A percentile compares a stretch with the other conserved stretches of the same genome.
Conservation (phyloP, 2,113 vertebrate genomes). For the Nansenia antarctica region DNA sequence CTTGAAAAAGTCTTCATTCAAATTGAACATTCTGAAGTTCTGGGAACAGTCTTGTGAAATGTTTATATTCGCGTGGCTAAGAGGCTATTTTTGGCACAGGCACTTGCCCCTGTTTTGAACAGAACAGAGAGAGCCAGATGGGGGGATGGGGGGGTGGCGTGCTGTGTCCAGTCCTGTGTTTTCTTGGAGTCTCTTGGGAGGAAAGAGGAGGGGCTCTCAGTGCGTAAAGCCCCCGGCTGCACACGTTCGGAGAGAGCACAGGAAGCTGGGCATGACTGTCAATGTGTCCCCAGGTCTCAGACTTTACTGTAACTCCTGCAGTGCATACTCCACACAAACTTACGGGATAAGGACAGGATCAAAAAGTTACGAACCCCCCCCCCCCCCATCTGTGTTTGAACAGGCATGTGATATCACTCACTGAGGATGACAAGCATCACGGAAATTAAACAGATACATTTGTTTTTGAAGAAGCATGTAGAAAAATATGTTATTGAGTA, state of each 20-base stretch:
- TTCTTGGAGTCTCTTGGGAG: background rate
- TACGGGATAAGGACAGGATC: no score
- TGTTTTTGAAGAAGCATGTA: no score
- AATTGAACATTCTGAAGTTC: background rate
- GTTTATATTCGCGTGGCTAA: background rate
- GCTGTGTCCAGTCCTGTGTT: background rate
- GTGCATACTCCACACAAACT: background rate
- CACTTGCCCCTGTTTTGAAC: background rate
- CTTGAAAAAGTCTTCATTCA: no score
- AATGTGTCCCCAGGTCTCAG: background rate
- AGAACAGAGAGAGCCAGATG: background rate
- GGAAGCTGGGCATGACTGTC: background rate
- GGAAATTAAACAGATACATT: no score
- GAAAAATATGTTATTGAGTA: no score
- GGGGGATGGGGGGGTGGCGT: no score
- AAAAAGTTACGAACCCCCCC: no score
- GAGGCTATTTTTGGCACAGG: background rate
- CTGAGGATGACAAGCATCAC: no score
- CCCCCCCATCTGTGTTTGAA: no score
- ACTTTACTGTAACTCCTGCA: background rate
- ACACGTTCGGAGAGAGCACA: background rate
- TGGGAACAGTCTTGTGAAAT: background rate
- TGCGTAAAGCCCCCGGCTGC: no score
- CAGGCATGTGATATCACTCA: no score
- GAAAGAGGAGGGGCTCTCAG: background rate